Conservation (phyloP, 2,888 invertebrate genomes). For the Bombyx huttoni region DNA sequence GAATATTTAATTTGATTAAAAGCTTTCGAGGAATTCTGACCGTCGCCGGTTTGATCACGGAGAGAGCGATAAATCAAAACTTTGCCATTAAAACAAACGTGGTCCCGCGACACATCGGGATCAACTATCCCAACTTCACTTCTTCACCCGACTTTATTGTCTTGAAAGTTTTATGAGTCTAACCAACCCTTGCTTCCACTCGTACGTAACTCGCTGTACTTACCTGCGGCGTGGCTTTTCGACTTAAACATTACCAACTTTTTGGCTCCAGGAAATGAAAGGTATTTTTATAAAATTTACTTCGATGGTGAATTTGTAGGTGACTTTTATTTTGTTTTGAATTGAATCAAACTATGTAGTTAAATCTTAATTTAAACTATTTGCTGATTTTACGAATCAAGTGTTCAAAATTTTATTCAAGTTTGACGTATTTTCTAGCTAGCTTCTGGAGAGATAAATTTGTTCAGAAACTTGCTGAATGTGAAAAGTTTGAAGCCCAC, state of each 20-base stretch:
- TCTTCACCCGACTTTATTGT: conserved; percentile 46
- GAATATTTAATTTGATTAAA: conserved; percentile 37
- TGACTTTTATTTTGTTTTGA: no score
- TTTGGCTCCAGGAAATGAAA: conserved; percentile 3
- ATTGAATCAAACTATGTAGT: neutral
- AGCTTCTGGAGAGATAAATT: conserved; percentile 66
- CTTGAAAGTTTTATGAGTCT: conserved; percentile 43
- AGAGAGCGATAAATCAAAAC: conserved; percentile 53
- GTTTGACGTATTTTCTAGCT: conserved; percentile 68
- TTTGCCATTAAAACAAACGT: conserved; percentile 49
- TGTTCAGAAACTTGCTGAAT: conserved; percentile 68
- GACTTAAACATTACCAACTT: conserved; percentile 4
- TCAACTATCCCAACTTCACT: conserved; percentile 46
- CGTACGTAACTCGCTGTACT: conserved; percentile 15
- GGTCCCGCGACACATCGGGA: conserved; percentile 45
- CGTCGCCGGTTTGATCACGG: conserved; percentile 23
- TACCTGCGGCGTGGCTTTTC: conserved; percentile 10
- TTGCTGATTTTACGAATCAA: conserved; percentile 59
- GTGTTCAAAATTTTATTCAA: conserved; percentile 64
- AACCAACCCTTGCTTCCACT: conserved; percentile 29
- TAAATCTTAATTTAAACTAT: conserved; percentile 34
- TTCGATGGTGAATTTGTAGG: no score
- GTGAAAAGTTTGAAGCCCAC: conserved; percentile 70
- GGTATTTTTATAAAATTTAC: neutral
- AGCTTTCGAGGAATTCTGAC: conserved; percentile 38